Percentiles rank a stretch among this genome's conserved stretches.
Conservation (phyloP, 1,140 invertebrate genomes). For the Condylostylus longicornis region DNA sequence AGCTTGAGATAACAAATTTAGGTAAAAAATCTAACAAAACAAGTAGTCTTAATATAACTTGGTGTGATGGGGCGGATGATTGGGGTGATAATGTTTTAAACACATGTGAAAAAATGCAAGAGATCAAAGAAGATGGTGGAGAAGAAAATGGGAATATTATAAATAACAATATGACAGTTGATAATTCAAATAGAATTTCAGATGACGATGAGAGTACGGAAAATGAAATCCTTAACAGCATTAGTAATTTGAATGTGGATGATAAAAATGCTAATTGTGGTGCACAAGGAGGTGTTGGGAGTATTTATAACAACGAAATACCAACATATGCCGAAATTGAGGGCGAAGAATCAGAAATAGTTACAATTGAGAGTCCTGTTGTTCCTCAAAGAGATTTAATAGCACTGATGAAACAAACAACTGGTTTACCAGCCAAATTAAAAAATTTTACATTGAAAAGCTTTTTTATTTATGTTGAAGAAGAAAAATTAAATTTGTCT, state of each 20-base stretch:
- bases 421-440: slow-evolving; percentile 20
- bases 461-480: slow-evolving; percentile 44
- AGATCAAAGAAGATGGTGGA: slow-evolving; percentile 24
- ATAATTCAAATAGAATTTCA: slow-evolving; percentile 4
- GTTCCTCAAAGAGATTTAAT: slow-evolving; percentile 45
- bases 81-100: slow-evolving; percentile 39
- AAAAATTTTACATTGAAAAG: slow-evolving; percentile 24
- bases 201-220: slow-evolving; percentile 40
- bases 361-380: slow-evolving; percentile 51
- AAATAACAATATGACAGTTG: slow-evolving; percentile 6
- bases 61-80: slow-evolving; percentile 55
- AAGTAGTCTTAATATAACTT: slow-evolving; percentile 26
- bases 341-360: slow-evolving; percentile 48
- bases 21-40: slow-evolving; percentile 8
- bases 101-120: slow-evolving; percentile 11
- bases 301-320: slow-evolving; percentile 41
- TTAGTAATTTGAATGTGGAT: slow-evolving; percentile 35
- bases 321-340: slow-evolving; percentile 53
- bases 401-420: slow-evolving; percentile 39
- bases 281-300: slow-evolving; percentile 15
- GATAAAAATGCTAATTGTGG: slow-evolving; percentile 41
- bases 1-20: slow-evolving; percentile 21
- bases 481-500: slow-evolving; percentile 28
- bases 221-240: slow-evolving; percentile 31
- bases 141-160: slow-evolving; percentile 45